These are phyloP conservation scores for Bombus affinis DNA, from an alignment of 1,140 invertebrate genomes.

Conservation along the genomic window DNA sequence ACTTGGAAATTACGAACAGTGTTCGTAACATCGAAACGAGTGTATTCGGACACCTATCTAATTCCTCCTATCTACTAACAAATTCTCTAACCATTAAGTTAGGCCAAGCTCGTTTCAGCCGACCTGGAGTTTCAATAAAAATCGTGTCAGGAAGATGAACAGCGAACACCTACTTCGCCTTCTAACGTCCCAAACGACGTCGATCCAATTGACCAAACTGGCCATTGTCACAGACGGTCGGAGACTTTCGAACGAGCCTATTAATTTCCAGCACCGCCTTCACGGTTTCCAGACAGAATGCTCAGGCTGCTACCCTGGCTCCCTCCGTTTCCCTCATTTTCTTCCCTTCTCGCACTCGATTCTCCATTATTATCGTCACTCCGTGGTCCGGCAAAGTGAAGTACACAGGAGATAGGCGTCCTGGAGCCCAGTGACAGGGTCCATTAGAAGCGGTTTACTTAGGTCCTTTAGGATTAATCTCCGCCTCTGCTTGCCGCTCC, in stretches of 20 bases:
- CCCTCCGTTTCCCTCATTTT: conserved; percentile 54
- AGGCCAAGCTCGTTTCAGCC: not conserved
- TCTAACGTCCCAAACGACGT: not conserved
- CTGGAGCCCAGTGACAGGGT: conserved; percentile 66
- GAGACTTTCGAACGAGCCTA: conserved; percentile 42
- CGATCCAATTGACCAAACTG: not conserved
- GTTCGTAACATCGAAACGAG: too few relatives aligned
- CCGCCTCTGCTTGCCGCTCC: conserved; percentile 38
- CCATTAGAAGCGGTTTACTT: conserved; percentile 74
- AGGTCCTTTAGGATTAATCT: conserved; percentile 68
- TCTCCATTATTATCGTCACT: conserved; percentile 70
- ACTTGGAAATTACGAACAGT: too few relatives aligned
- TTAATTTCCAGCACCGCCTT: conserved; percentile 50
- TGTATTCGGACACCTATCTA: too few relatives aligned
- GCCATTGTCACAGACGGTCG: conserved; percentile 34
- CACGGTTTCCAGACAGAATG: not conserved
- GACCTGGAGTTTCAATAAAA: not conserved
- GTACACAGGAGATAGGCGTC: conserved; percentile 62
- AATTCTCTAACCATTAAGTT: not conserved
- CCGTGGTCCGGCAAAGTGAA: conserved; percentile 45
- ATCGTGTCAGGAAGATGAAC: not conserved
- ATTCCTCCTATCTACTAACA: not conserved
- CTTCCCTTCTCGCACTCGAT: conserved; percentile 65
- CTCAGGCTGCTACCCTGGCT: conserved; percentile 1
- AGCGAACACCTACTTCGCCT: not conserved